Base-by-base conservation (phyloP, 30 jellyfish, hydroid and myxozoan species). In the Catostylus mosaicus region DNA sequence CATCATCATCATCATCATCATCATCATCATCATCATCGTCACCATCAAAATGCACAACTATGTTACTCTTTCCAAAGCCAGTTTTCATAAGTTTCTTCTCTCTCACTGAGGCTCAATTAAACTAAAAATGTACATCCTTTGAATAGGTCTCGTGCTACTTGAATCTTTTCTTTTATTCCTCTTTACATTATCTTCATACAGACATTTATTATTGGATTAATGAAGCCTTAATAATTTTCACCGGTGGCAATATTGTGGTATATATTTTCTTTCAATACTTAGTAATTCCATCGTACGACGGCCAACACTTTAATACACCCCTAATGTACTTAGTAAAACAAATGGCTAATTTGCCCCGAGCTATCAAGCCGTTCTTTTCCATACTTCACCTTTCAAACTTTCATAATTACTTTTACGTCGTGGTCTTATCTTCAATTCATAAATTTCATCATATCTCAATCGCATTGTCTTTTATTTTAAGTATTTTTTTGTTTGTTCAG, bases 151-250 rank as follows among this genome's bases (percentile, higher is more conserved):
- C n/a, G n/a, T n/a, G n/a, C n/a, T n/a, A n/a, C n/a, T n/a, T n/a
- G n/a, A n/a, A n/a, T n/a, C n/a, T n/a, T n/a, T n/a, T n/a, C n/a
- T n/a, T n/a, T n/a, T n/a, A n/a, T n/a, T n/a, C n/a, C n/a, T n/a
- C n/a, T n/a, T n/a, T n/a, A n/a, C n/a, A n/a, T n/a, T n/a, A n/a
- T n/a, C n/a, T n/a, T n/a, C n/a, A n/a, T n/a, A n/a, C n/a, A n/a
- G n/a, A n/a, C n/a, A n/a, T n/a, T n/a, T n/a, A n/a, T 50, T 50
- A 50, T 50, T 50, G 63, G 63, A 50, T 50, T 50, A 50, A 50
- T 50, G 63, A 18, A 18, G 24, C 63, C 63, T 16, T 3, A 16
- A 50, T 50, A 27, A 16, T 10, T 3, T 50, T 8, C 63, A 50
- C 4, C 24, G 20, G 20, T 50, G 14, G 54, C 7, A 40, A 40